Evolutionary conservation across 2,888 invertebrate species (phyloP), one percentile per base, ranked within the genome.

Genomic region (Labia minor): DNA sequence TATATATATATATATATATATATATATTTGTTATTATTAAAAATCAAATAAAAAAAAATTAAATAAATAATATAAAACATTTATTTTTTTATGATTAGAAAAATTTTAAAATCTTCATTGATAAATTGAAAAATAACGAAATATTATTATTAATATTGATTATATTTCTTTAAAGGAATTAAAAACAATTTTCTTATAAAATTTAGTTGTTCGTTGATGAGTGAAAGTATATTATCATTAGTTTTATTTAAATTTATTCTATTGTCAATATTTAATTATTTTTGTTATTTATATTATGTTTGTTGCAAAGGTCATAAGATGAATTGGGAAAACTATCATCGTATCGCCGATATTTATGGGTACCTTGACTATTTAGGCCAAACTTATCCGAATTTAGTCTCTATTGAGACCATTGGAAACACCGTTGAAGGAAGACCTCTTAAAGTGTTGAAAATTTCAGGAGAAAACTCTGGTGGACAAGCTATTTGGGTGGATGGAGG

Each of bases 311-410:
- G 80, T 66, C 85, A 84, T 75, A 79, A 82, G 62, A 79, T 92
- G 78, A 88, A 90, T 69, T 92, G 91, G 90, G 82, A 83, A 71
- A 84, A 88, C 65, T 92, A 88, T 74, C 88, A 92, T 75, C 84
- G 86, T 0, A 75, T 89, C 20, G 77, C 80, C 1, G 85, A 86
- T 71, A 86, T 92, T 67, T 81, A 89, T 72, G 83, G 82, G 20
- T 92, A 86, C 73, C 75, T 92, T 72, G 86, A 89, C 72, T 86
- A 84, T 71, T 78, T 92, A 72, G 87, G 86, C 68, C 81, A 82
- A 67, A 83, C 85, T 0, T 90, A 85, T 77, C 89, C 91, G 0
- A 82, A 87, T 19, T 80, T 87, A 6, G 90, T 90, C 70, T 85
- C 85, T 0, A 84, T 90, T 0, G 81, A 84, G 74, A 83, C 82